These are phyloP conservation scores for Pogonus chalceus DNA, from an alignment of 1,140 invertebrate genomes.

Conservation along the genomic window DNA sequence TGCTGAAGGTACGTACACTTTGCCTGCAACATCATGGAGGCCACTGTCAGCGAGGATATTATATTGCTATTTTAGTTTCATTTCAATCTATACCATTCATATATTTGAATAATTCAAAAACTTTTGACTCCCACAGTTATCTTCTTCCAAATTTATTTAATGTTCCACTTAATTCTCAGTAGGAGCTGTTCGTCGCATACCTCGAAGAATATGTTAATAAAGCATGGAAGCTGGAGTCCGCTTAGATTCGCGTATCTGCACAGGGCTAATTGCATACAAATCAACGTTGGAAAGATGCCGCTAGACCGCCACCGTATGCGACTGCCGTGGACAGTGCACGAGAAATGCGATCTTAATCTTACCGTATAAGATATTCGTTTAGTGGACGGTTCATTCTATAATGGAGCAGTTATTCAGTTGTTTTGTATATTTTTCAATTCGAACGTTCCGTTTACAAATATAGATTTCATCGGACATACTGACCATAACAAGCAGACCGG, in stretches of 20 bases:
- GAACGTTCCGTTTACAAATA: conserved; percentile 18
- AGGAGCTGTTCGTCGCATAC: conserved; percentile 14
- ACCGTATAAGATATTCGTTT: conserved; percentile 13
- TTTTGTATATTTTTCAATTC: conserved; percentile 18
- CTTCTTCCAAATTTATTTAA: not conserved
- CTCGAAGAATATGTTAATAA: conserved; percentile 21
- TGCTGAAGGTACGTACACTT: too few species aligned
- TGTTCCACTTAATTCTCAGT: not conserved
- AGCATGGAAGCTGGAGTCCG: conserved; percentile 8
- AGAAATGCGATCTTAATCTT: conserved; percentile 33
- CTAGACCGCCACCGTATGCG: conserved; percentile 28
- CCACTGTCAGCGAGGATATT: not conserved
- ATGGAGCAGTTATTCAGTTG: too few species aligned
- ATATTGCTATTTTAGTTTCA: not conserved
- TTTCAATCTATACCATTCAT: not conserved
- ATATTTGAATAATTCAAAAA: not conserved
- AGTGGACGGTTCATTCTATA: not conserved
- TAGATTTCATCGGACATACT: conserved; percentile 6
- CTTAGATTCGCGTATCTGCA: conserved; percentile 22
- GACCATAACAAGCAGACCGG: not conserved
- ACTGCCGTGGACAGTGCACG: not conserved
- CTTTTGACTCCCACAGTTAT: not conserved
- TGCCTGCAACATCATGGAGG: not conserved
- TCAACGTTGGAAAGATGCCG: conserved; percentile 30
- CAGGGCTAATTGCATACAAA: conserved; percentile 32